Percentiles rank a stretch among this genome's conserved stretches.
These are phyloP conservation scores for Psittacula cyanocephala DNA, from an alignment of 2,113 vertebrate genomes.

Conservation along the genomic window DNA sequence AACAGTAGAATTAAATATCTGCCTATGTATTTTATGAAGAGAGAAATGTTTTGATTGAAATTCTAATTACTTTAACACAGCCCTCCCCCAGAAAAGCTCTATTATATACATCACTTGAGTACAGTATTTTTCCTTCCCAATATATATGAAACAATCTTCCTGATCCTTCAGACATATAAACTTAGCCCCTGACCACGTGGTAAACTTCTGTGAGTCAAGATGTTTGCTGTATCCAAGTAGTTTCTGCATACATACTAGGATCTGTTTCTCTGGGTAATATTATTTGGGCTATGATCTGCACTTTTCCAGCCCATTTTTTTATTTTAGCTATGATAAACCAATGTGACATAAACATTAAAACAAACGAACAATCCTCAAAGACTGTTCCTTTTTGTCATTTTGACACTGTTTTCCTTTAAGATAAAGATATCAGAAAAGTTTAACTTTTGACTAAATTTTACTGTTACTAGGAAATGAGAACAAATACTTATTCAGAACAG, in stretches of 20 bases:
- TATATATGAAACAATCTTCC: neutral
- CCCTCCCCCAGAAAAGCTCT: neutral
- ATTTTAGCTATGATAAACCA: neutral
- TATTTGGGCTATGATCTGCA: neutral
- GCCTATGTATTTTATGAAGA: neutral
- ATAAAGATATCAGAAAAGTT: neutral
- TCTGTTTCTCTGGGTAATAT: neutral
- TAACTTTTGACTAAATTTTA: neutral
- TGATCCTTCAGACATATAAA: neutral
- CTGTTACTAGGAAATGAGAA: neutral
- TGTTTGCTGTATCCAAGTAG: neutral
- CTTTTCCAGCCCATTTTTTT: neutral
- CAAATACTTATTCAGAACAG: neutral
- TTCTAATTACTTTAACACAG: neutral
- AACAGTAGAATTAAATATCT: neutral
- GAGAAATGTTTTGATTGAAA: neutral
- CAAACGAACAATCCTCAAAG: neutral
- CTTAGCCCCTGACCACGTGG: neutral
- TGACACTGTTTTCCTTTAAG: neutral
- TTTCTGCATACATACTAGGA: neutral
- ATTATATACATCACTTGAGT: neutral
- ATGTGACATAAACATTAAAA: neutral
- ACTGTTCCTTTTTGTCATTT: neutral
- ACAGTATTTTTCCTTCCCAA: rapidly evolving
- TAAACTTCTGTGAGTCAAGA: neutral